Percentiles rank a stretch among this genome's conserved stretches.
Evolutionary conservation across 2,888 invertebrate genomes (phyloP).

Genomic region (Osmoderma eremita): DNA sequence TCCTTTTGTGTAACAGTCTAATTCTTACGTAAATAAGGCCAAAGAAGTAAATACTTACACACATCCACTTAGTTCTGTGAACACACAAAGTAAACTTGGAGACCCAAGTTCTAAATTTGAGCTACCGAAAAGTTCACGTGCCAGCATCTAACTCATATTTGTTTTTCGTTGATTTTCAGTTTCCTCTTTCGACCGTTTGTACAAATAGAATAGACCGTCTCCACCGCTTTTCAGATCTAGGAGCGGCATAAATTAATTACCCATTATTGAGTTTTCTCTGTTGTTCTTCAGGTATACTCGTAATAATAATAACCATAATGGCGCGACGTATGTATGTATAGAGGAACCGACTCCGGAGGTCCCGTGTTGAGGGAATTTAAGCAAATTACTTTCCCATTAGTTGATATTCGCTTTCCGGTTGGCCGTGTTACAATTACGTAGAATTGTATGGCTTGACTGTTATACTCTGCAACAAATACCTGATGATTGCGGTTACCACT

Average conservation of each 20-base stretch:
- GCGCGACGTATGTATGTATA: not conserved
- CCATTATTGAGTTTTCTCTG: conserved; percentile 1
- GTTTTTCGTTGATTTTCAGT: conserved; percentile 6
- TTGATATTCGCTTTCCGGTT: conserved; percentile 9
- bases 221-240: conserved; percentile 2
- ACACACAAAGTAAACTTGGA: too few species aligned
- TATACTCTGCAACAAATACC: conserved; percentile 1
- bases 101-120: too few species aligned
- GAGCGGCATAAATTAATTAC: conserved; percentile 28
- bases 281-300: conserved; percentile 6
- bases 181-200: conserved; percentile 2
- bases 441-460: not conserved
- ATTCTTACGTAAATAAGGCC: too few species aligned
- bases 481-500: conserved; percentile 13
- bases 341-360: not conserved
- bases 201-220: not conserved
- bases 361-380: conserved; percentile 3
- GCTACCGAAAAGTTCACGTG: not conserved
- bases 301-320: conserved; percentile 19
- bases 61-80: too few species aligned
- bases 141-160: not conserved
- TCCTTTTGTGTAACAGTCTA: too few species aligned
- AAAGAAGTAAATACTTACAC: too few species aligned
- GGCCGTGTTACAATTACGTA: not conserved
- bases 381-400: conserved; percentile 27